Evolutionary conservation across 2,113 vertebrate species (phyloP).

Genomic region (Cervus canadensis): DNA sequence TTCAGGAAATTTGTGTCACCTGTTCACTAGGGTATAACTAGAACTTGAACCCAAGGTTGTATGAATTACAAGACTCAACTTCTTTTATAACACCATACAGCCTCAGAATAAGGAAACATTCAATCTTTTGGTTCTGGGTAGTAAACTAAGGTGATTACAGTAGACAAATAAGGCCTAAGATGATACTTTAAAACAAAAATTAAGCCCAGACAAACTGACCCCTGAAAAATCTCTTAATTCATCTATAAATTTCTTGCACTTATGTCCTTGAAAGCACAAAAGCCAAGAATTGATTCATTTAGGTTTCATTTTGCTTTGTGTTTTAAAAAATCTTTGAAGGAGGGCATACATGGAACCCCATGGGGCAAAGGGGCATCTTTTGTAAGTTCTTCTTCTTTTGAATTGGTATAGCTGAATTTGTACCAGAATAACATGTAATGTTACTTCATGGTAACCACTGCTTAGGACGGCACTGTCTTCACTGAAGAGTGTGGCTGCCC

Average conservation of each 20-base stretch:
- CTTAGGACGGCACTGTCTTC: accelerated
- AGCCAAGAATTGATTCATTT: background rate
- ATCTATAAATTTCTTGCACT: background rate
- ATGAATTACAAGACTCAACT: background rate
- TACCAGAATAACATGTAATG: no score
- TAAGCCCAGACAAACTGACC: background rate
- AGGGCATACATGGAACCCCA: background rate
- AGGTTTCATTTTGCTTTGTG: background rate
- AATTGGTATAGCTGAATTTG: background rate
- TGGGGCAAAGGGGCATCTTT: background rate
- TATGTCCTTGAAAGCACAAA: background rate
- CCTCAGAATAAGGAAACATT: background rate
- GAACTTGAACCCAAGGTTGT: background rate
- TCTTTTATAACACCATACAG: background rate
- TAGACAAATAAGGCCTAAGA: background rate
- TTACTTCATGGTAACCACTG: background rate
- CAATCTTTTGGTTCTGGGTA: background rate
- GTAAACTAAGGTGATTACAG: background rate
- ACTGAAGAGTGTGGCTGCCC: background rate
- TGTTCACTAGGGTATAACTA: background rate
- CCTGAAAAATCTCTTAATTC: background rate
- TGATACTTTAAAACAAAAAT: background rate
- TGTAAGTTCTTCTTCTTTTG: background rate
- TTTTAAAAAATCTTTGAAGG: background rate
- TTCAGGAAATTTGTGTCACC: background rate